Conservation (phyloP, 2,113 vertebrate species). For the Lipotes vexillifer region DNA sequence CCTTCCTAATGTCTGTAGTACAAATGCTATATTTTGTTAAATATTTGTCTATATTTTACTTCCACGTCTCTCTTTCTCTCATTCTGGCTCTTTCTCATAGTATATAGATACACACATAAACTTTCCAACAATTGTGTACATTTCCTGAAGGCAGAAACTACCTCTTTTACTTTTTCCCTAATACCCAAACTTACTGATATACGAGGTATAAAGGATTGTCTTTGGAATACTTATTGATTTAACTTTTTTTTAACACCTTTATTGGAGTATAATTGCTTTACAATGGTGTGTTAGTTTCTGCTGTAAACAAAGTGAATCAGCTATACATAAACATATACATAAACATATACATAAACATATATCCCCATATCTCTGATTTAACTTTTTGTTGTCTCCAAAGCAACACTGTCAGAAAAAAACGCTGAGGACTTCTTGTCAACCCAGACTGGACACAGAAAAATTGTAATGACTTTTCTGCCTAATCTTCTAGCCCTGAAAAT, state of each 20-base stretch:
- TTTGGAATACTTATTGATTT: background rate
- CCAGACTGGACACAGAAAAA: background rate
- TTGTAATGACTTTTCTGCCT: background rate
- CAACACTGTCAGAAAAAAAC: background rate
- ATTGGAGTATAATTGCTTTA: no score
- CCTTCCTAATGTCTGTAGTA: background rate
- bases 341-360: no score
- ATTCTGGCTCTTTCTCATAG: background rate
- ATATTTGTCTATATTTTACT: background rate
- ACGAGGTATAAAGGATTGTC: background rate
- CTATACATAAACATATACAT: no score
- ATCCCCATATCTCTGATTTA: background rate
- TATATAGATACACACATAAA: background rate
- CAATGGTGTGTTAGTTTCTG: no score
- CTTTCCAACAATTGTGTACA: background rate
- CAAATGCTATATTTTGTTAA: background rate
- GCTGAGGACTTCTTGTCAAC: background rate
- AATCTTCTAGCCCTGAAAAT: background rate
- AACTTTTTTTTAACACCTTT: background rate
- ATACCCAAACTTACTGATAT: background rate
- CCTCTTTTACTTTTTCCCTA: background rate
- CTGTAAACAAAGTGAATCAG: no score
- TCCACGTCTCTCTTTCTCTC: background rate
- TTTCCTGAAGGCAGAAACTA: background rate
- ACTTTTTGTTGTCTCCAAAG: background rate